Evolutionary conservation across 2,797 vertebrate species (phyloP).

Genomic region (Neopelma chrysocephalum): DNA sequence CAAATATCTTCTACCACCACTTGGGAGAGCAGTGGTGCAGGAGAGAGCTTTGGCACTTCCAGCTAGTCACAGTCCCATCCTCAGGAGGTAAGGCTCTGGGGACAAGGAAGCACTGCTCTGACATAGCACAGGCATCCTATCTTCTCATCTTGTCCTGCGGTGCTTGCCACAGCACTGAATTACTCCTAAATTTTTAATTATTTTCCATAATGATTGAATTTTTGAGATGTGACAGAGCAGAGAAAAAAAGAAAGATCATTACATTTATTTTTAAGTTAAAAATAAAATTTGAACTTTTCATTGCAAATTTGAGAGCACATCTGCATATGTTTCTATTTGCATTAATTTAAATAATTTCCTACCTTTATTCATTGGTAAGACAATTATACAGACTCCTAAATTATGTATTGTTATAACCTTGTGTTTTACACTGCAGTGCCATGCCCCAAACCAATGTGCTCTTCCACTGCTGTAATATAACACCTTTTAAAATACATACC

Average conservation of each 20-base stretch:
- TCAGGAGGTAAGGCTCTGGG: background rate
- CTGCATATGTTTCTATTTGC: background rate
- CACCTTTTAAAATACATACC: background rate
- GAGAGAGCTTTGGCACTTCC: background rate
- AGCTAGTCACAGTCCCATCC: rapidly evolving
- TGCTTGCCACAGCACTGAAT: background rate
- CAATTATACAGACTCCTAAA: background rate
- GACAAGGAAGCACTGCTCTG: background rate
- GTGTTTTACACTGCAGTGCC: background rate
- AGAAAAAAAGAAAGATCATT: background rate
- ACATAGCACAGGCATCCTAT: background rate
- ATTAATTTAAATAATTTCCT: background rate
- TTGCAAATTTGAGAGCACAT: background rate
- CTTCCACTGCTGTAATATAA: background rate
- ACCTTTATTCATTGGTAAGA: background rate
- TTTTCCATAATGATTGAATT: background rate
- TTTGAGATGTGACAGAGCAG: background rate
- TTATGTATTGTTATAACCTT: background rate
- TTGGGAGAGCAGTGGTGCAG: rapidly evolving
- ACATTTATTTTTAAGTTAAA: background rate
- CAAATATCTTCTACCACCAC: background rate
- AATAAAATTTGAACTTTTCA: background rate
- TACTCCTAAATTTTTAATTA: background rate
- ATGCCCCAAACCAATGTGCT: background rate
- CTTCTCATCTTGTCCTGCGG: background rate